Base-by-base conservation (phyloP, 2,888 invertebrate genomes). In the Aleiodes leptofemur region DNA sequence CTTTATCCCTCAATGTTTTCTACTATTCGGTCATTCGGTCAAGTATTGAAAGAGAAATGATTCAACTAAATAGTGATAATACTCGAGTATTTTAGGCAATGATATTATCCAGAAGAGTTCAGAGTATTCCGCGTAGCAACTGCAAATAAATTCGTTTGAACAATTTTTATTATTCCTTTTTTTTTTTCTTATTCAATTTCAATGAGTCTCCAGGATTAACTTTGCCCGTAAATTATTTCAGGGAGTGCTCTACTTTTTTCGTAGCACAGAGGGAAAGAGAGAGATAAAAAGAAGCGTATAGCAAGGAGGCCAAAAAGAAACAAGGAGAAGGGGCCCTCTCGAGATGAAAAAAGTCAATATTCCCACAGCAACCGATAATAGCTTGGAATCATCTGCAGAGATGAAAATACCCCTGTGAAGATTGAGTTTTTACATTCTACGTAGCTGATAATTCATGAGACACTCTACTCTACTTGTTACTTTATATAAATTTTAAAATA, bases 201-300 rank as follows among this genome's bases (percentile, higher is more conserved):
- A 56, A 74, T 64, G 66, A 64, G 70, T 70, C 61, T 71, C 56
- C 66, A 14, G 56, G 70, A 74, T 74, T 74, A 74, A 74, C 70
- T 74, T 74, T 70, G 31, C 70, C 61, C 71, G 64, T 74, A 71
- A 74, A 74, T 74, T 71, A 74, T 74, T 74, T 74, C 38, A 55
- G 55, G 48, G 55, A 56, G 29, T 71, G 64, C 50, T 74, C 70
- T 53, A 70, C 48, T 74, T 71, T 23, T 64, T 64, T 48, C 11
- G 70, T 48, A 29, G 53, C 66, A 68, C 29, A 57, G 43, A 43
- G 43, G 55, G 38, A 43, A 43, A 43, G 38, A 69, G 31, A 23
- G 57, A 57, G 50, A 23, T 55, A 51, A 51, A 57, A 14, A 34
- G 34, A 31, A 50, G 43, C 13, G 29, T 23, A 16, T 8, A 29